Evolutionary conservation across 2,888 invertebrate genomes (phyloP).

Genomic region (Dryobotodes eremita): DNA sequence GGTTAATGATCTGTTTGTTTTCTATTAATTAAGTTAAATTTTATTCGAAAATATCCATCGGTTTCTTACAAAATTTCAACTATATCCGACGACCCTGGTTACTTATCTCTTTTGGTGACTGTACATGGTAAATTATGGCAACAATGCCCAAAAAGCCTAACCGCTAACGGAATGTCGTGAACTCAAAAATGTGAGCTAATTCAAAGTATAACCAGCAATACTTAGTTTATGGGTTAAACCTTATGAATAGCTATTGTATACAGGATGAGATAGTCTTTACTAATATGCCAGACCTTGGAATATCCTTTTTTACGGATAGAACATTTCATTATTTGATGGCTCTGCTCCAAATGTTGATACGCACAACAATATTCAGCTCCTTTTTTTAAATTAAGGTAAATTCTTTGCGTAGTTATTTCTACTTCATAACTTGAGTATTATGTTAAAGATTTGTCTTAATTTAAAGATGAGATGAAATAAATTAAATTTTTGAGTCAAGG

Average conservation of each 20-base stretch:
- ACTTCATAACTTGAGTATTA: constrained; percentile 43
- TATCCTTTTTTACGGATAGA: not conserved
- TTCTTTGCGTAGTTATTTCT: constrained; percentile 18
- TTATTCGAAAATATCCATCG: too few relatives aligned
- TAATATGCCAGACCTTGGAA: not conserved
- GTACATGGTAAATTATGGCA: not conserved
- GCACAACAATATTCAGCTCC: not conserved
- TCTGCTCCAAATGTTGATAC: not conserved
- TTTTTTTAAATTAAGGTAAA: constrained; percentile 29
- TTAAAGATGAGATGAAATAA: constrained; percentile 18
- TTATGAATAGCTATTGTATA: not conserved
- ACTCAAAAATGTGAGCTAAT: not conserved
- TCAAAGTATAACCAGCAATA: too few relatives aligned
- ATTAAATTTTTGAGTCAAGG: constrained; percentile 31
- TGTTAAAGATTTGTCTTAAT: constrained; percentile 48
- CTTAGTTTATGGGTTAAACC: not conserved
- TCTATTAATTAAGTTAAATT: too few relatives aligned
- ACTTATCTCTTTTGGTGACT: too few relatives aligned
- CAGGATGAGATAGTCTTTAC: not conserved
- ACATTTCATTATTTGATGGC: not conserved
- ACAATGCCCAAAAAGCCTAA: constrained; percentile 5
- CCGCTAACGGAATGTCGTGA: constrained; percentile 3
- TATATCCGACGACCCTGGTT: too few relatives aligned
- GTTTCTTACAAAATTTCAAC: too few relatives aligned
- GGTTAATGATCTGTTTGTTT: too few relatives aligned